Conservation (phyloP, 2,797 vertebrate species). For the Melopsittacus undulatus region DNA sequence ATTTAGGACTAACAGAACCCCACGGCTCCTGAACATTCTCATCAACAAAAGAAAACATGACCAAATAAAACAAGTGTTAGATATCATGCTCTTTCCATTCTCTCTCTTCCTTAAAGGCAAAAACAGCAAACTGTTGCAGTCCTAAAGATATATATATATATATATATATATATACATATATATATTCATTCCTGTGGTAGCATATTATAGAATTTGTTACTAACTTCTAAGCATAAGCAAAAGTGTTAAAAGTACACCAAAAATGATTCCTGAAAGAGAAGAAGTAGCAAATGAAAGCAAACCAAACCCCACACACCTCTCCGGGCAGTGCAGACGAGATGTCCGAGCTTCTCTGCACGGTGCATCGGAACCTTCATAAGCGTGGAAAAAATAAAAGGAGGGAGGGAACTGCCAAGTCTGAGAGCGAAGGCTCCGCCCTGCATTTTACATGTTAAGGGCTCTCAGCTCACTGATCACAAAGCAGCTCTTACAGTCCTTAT, state of each 20-base stretch:
- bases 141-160: not conserved
- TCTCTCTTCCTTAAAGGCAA: not conserved
- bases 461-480: conserved; percentile 32
- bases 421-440: conserved; percentile 18
- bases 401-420: not conserved
- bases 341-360: not conserved
- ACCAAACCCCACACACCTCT: not conserved
- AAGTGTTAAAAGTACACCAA: not conserved
- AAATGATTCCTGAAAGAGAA: not conserved
- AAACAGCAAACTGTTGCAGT: not conserved
- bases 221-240: not conserved
- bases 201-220: not conserved
- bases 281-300: not conserved
- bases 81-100: not conserved
- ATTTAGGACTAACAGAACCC: not conserved
- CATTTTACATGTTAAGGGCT: not conserved
- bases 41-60: not conserved
- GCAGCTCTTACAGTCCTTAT: conserved; percentile 35
- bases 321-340: not conserved
- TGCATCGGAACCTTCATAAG: not conserved
- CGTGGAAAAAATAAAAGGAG: not conserved
- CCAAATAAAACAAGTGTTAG: not conserved
- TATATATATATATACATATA: not conserved
- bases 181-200: not conserved
- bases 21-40: not conserved